A percentile compares a stretch with the other conserved stretches of the same genome.
phyloP scores from a whole-genome alignment of 1,140 invertebrate genomes.

The Popillia japonica region DNA sequence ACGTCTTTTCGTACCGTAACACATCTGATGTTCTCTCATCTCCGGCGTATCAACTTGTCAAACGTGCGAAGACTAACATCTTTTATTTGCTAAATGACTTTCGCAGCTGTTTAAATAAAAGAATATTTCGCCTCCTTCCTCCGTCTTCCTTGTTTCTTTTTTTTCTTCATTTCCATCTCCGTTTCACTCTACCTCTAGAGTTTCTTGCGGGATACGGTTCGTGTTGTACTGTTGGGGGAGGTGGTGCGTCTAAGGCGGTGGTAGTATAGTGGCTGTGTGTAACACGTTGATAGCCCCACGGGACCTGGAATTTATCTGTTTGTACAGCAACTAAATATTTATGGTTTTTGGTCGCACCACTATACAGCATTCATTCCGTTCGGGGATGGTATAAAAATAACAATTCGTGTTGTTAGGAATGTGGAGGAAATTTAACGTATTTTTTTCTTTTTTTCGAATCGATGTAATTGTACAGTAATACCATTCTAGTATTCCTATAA shows the following conservation, averaged over 20 bases:
- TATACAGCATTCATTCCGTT: background rate
- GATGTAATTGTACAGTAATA: too few relatives aligned
- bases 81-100: conserved; percentile 39
- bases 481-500: too few relatives aligned
- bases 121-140: conserved; percentile 31
- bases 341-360: conserved; percentile 29
- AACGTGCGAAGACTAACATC: conserved; percentile 38
- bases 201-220: background rate
- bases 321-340: conserved; percentile 36
- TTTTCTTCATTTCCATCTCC: background rate
- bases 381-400: conserved; percentile 21
- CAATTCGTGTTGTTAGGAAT: background rate
- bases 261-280: conserved; percentile 17
- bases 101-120: conserved; percentile 39
- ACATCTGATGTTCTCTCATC: conserved; percentile 33
- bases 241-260: background rate
- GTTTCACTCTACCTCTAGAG: too few relatives aligned
- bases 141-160: background rate
- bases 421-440: background rate
- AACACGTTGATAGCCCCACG: conserved; percentile 34
- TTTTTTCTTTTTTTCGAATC: too few relatives aligned
- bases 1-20: conserved; percentile 20
- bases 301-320: conserved; percentile 36
- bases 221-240: background rate
- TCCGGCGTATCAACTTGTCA: conserved; percentile 35